phyloP scores from a whole-genome alignment of 2,888 invertebrate species.

The Tetranychus truncatus region DNA sequence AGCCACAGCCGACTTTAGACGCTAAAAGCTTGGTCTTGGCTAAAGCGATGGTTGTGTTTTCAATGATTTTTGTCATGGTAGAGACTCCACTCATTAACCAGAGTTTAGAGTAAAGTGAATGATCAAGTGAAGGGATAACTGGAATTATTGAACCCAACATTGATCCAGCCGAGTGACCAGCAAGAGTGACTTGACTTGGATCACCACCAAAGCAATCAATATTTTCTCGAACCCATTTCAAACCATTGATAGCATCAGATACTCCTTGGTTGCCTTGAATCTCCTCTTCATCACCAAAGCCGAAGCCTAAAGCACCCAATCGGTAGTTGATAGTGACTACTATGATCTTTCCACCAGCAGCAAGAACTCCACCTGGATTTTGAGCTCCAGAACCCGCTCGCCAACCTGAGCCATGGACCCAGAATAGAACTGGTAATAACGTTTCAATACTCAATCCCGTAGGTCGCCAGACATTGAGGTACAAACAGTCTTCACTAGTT shows the following conservation, averaged over 20 bases:
- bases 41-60: background rate
- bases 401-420: constrained; percentile 19
- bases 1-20: background rate
- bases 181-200: constrained; percentile 21
- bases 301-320: constrained; percentile 17
- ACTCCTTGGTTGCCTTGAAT: constrained; percentile 12
- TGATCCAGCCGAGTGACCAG: constrained; percentile 23
- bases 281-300: constrained; percentile 8
- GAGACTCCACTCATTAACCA: background rate
- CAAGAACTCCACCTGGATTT: constrained; percentile 7
- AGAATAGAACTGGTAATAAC: constrained; percentile 18
- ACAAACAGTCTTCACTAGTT: constrained; percentile 18
- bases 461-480: constrained; percentile 19
- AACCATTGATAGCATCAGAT: constrained; percentile 15
- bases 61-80: background rate
- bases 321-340: constrained; percentile 20
- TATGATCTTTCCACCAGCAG: constrained; percentile 13
- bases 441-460: no score
- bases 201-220: constrained; percentile 25
- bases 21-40: background rate
- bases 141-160: background rate
- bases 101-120: background rate
- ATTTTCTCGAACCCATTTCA: constrained; percentile 20
- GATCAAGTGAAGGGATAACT: no score
- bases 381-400: background rate